Evolutionary conservation across 2,888 invertebrate genomes (phyloP), one percentile per base, ranked within the genome.

Genomic region (Pyrrhosoma nymphula): DNA sequence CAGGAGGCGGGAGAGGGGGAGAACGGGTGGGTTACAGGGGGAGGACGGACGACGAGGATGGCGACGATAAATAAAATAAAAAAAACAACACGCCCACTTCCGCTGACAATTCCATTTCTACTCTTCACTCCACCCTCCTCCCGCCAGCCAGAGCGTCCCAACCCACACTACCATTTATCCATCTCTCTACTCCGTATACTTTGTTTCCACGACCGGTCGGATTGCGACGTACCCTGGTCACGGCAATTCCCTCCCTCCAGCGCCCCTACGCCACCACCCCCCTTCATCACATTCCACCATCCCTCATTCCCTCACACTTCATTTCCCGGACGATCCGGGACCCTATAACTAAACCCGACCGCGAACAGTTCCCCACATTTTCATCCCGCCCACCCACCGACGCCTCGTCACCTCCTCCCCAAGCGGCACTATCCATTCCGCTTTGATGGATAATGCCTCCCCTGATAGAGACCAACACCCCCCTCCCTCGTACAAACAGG

Each of bases 291-390:
- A 95, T 96, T 96, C 96, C 96, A 96, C 96, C 96, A 95, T 96
- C 96, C 95, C 96, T 96, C 95, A 47, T 95, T 95, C 95, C 55
- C 95, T 55, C 90, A 95, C 60, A 95, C 95, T 95, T 95, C 95
- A 69, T 95, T 95, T 93, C 93, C 88, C 90, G 89, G 30, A 95
- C 95, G 96, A 95, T 96, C 96, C 95, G 95, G 96, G 96, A 96
- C 96, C 96, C 96, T 96, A 95, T 60, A 60, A 60, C 96, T 96
- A 96, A 96, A 96, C 96, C 96, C 96, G 96, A 96, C 96, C 96
- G 96, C 96, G 96, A 96, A 96, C 95, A 96, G 96, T 96, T 96
- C 96, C 96, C 96, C 96, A 96, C 96, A 96, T 96, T 96, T 96
- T 47, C 89, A 20, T 82, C 30, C 30, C 75, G 35, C 75, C 75